Evolutionary conservation across 2,113 vertebrate genomes (phyloP).

Genomic region (Cromileptes altivelis): DNA sequence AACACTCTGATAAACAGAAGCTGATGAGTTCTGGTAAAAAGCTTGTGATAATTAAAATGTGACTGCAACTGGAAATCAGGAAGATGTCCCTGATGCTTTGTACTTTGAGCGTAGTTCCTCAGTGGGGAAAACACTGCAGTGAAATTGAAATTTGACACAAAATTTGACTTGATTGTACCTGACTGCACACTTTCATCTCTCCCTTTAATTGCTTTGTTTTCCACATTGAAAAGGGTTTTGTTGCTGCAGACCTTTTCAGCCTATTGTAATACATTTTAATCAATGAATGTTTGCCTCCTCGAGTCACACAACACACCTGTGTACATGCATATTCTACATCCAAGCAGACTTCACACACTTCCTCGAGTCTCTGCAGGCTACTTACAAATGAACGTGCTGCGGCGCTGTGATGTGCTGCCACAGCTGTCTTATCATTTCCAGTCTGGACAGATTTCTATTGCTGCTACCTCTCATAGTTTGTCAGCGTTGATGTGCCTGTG

Average conservation of each 20-base stretch:
- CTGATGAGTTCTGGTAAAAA: slow-evolving; percentile 5
- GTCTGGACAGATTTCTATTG: slow-evolving; percentile 50
- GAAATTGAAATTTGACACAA: slow-evolving; percentile 25
- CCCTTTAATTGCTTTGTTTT: slow-evolving; percentile 38
- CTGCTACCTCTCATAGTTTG: slow-evolving; percentile 43
- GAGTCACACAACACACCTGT: slow-evolving; percentile 41
- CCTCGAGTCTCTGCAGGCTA: slow-evolving; percentile 41
- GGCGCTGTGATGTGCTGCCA: slow-evolving; percentile 37
- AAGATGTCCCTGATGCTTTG: slow-evolving; percentile 21
- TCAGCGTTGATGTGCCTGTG: slow-evolving; percentile 2
- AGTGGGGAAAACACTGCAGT: not conserved
- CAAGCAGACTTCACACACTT: slow-evolving; percentile 14
- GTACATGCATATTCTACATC: slow-evolving; percentile 25
- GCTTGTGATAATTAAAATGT: slow-evolving; percentile 32
- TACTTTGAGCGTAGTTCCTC: not conserved
- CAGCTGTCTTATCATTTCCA: slow-evolving; percentile 56
- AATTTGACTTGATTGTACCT: slow-evolving; percentile 31
- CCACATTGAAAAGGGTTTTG: not conserved
- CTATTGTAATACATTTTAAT: slow-evolving; percentile 36
- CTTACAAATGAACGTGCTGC: slow-evolving; percentile 38
- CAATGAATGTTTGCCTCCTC: slow-evolving; percentile 33
- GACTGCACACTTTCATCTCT: slow-evolving; percentile 6
- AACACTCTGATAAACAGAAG: slow-evolving; percentile 35
- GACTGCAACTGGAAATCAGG: slow-evolving; percentile 23
- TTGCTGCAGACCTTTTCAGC: not conserved